Evolutionary conservation across 2,113 vertebrate species (phyloP).

Genomic region (Pimephales promelas): DNA sequence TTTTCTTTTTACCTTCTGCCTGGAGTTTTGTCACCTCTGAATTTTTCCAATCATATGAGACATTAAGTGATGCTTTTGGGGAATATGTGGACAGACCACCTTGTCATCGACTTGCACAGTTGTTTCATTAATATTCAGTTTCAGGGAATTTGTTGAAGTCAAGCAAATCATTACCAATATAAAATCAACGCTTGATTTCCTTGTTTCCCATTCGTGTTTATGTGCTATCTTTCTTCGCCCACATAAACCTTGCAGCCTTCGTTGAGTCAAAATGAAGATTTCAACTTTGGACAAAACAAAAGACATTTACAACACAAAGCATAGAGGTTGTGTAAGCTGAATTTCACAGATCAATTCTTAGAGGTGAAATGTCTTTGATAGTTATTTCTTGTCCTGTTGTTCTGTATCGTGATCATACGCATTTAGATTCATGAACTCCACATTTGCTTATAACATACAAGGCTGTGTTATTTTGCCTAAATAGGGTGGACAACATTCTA

Average conservation of each 20-base stretch:
- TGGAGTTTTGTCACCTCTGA: neutral
- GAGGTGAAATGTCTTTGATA: constrained; percentile 13
- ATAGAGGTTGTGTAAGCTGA: constrained; percentile 3
- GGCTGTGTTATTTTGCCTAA: neutral
- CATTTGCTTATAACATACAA: constrained; percentile 14
- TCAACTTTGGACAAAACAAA: neutral
- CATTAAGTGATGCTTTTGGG: constrained; percentile 8
- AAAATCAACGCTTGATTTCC: neutral
- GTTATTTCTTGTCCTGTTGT: neutral
- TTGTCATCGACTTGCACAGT: neutral
- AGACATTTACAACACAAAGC: constrained; percentile 32
- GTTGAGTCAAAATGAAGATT: constrained; percentile 34
- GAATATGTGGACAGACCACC: neutral
- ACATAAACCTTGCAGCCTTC: constrained; percentile 48
- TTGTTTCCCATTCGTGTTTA: constrained; percentile 41
- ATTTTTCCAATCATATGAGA: neutral
- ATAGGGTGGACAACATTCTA: neutral
- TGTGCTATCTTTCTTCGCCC: constrained; percentile 33
- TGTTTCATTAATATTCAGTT: constrained; percentile 13
- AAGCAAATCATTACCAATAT: neutral
- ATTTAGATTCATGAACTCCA: constrained; percentile 19
- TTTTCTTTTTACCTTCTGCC: neutral
- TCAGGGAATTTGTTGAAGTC: neutral
- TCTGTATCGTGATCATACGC: neutral
- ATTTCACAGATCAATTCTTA: constrained; percentile 9